Conservation (phyloP, 2,797 vertebrate species). For the Arnoldichthys spilopterus region DNA sequence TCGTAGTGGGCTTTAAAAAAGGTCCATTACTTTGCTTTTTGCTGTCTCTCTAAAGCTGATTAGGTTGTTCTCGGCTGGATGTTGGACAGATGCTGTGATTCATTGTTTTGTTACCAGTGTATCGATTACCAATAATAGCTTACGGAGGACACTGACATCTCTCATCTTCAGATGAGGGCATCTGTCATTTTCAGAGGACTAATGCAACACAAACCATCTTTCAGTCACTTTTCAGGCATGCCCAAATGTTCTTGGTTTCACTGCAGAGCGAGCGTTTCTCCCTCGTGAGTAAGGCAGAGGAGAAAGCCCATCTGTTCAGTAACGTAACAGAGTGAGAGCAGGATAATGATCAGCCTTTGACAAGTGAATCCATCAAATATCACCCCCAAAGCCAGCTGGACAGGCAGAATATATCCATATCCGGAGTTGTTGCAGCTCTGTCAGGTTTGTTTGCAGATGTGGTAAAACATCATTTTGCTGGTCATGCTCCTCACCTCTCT, state of each 20-base stretch:
- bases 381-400: slow-evolving; percentile 63
- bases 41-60: slow-evolving; percentile 35
- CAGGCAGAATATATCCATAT: slow-evolving; percentile 59
- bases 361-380: slow-evolving; percentile 57
- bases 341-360: slow-evolving; percentile 55
- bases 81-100: slow-evolving; percentile 42
- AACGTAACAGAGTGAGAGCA: slow-evolving; percentile 49
- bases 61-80: slow-evolving; percentile 28
- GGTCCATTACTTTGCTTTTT: slow-evolving; percentile 48
- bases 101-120: slow-evolving; percentile 42
- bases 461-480: neutral
- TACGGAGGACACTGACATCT: slow-evolving; percentile 34
- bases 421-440: slow-evolving; percentile 57
- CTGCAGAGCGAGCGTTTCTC: slow-evolving; percentile 27
- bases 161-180: slow-evolving; percentile 5
- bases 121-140: slow-evolving; percentile 57
- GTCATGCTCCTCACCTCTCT: slow-evolving; percentile 10
- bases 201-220: slow-evolving; percentile 27
- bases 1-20: slow-evolving; percentile 59
- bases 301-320: slow-evolving; percentile 47
- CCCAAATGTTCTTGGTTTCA: slow-evolving; percentile 16
- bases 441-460: slow-evolving; percentile 8
- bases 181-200: slow-evolving; percentile 41
- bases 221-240: slow-evolving; percentile 20
- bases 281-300: slow-evolving; percentile 26